Percentiles rank a stretch among this genome's conserved stretches.
Conservation (phyloP, 2,888 invertebrate species). For the Drosophila algonquin region DNA sequence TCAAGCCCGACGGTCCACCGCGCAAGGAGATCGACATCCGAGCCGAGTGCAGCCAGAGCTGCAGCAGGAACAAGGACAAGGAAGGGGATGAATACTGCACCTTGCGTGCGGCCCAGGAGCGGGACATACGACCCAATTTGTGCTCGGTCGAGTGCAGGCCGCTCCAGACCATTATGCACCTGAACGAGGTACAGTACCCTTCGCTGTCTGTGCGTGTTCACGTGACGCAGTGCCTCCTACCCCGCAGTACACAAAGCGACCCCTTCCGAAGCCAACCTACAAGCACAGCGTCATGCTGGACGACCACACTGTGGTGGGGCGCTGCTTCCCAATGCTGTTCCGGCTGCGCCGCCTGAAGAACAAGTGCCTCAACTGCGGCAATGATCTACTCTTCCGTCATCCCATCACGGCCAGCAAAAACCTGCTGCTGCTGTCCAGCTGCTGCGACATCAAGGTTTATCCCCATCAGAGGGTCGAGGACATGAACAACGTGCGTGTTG, state of each 20-base stretch:
- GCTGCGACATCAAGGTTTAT: constrained; percentile 64
- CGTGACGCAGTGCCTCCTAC: too few relatives aligned
- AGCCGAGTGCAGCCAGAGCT: constrained; percentile 26
- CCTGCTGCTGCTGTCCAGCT: constrained; percentile 52
- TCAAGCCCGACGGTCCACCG: constrained; percentile 40
- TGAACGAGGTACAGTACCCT: constrained; percentile 51
- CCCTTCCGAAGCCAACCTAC: constrained; percentile 54
- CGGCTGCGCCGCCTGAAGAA: constrained; percentile 50
- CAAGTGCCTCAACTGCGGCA: constrained; percentile 50
- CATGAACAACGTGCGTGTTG: constrained; percentile 62
- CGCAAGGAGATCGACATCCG: constrained; percentile 39
- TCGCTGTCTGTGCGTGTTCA: background rate
- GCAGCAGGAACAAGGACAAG: background rate
- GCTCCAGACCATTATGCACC: constrained; percentile 46
- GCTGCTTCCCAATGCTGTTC: constrained; percentile 57
- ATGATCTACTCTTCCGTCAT: constrained; percentile 44
- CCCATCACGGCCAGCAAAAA: constrained; percentile 53
- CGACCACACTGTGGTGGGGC: constrained; percentile 51
- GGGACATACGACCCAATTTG: constrained; percentile 35
- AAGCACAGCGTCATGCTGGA: constrained; percentile 52
- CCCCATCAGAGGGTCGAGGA: constrained; percentile 45
- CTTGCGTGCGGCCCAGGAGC: constrained; percentile 44
- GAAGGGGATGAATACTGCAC: constrained; percentile 31
- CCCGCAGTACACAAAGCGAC: constrained; percentile 49
- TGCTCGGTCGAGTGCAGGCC: constrained; percentile 56